These are phyloP conservation scores for Pseudomyrmex dendroicus DNA, from an alignment of 1,140 invertebrate genomes.

Conservation along the genomic window DNA sequence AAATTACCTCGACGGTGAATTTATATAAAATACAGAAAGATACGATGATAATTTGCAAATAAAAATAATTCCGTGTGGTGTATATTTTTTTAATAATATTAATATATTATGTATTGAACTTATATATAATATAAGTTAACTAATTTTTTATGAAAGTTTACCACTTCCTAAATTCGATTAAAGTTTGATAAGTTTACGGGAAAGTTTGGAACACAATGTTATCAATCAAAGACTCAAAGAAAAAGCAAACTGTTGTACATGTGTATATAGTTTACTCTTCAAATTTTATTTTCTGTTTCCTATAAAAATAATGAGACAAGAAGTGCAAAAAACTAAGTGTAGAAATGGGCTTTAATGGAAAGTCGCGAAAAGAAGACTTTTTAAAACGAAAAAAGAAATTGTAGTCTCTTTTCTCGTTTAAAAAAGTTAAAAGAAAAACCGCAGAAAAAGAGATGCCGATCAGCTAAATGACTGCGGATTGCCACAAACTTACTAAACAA, in stretches of 20 bases:
- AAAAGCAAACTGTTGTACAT: constrained; percentile 10
- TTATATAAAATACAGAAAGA: background rate
- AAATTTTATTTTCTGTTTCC: constrained; percentile 1
- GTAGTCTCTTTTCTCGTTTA: background rate
- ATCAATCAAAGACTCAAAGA: constrained; percentile 12
- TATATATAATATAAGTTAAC: no score
- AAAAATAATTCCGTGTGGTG: no score
- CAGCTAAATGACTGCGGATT: constrained; percentile 33
- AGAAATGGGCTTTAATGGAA: constrained; percentile 10
- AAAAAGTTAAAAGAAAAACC: background rate
- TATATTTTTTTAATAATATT: no score
- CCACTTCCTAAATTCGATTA: background rate
- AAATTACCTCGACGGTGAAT: background rate
- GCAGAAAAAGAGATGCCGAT: background rate
- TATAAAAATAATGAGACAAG: background rate
- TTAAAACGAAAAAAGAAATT: background rate
- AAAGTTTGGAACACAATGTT: background rate
- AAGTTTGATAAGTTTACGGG: constrained; percentile 5
- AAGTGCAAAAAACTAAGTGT: background rate
- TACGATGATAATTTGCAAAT: background rate
- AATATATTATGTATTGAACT: no score
- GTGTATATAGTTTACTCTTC: background rate
- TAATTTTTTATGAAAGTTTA: background rate
- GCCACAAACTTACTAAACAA: background rate
- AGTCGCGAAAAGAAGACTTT: background rate